These are phyloP conservation scores for Scaeva pyrastri DNA, from an alignment of 2,888 invertebrate genomes.

Conservation along the genomic window DNA sequence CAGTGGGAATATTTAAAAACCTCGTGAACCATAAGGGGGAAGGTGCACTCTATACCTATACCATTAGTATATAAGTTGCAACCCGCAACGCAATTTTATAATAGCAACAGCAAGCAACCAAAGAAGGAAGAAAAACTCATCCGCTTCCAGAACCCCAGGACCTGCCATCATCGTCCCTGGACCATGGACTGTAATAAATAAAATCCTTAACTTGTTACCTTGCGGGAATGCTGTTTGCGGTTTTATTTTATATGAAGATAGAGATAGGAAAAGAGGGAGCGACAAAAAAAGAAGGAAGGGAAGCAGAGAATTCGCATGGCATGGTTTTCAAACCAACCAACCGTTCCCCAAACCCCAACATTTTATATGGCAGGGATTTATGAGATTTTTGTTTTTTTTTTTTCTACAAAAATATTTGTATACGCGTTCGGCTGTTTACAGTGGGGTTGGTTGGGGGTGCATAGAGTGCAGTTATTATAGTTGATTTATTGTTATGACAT, in stretches of 20 bases:
- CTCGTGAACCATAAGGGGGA: background rate
- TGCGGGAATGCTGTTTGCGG: conserved; percentile 36
- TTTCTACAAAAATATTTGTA: conserved; percentile 17
- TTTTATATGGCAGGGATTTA: conserved; percentile 53
- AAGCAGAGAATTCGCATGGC: conserved; percentile 20
- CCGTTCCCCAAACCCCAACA: background rate
- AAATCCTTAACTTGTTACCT: conserved; percentile 69
- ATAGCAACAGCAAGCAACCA: background rate
- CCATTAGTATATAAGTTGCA: background rate
- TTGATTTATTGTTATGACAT: conserved; percentile 68
- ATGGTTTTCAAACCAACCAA: conserved; percentile 4
- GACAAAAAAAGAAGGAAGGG: background rate
- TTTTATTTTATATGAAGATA: background rate
- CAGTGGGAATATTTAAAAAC: conserved; percentile 40
- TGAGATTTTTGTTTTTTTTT: conserved; percentile 20
- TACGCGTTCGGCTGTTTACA: background rate
- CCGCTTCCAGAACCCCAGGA: conserved; percentile 26
- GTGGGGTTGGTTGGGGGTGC: conserved; percentile 2
- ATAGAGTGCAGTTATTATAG: conserved; percentile 50
- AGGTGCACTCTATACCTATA: background rate
- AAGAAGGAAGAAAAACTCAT: conserved; percentile 25
- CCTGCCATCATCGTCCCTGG: conserved; percentile 24
- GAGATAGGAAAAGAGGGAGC: background rate
- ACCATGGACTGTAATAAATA: conserved; percentile 62
- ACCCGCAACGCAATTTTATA: conserved; percentile 30